phyloP scores from a whole-genome alignment of 2,888 invertebrate species.

The Luffia ferchaultella region DNA sequence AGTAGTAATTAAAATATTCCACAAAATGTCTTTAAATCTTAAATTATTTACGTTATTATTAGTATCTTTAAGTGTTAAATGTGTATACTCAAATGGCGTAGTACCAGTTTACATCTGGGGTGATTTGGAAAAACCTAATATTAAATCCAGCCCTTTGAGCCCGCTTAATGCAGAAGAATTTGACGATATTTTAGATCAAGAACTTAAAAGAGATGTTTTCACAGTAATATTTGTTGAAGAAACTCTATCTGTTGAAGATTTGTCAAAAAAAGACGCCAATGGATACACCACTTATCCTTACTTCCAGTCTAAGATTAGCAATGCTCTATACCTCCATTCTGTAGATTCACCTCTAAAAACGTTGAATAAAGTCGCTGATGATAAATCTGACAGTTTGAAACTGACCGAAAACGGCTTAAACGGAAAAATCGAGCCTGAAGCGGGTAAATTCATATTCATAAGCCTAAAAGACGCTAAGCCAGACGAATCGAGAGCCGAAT shows the following conservation, averaged over 20 bases:
- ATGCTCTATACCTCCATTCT: constrained; percentile 64
- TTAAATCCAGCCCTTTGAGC: constrained; percentile 34
- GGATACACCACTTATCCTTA: constrained; percentile 42
- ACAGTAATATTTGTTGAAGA: constrained; percentile 61
- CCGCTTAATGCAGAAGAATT: constrained; percentile 37
- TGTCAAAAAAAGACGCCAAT: constrained; percentile 50
- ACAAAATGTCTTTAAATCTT: constrained; percentile 55
- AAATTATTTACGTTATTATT: constrained; percentile 46
- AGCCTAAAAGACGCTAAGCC: constrained; percentile 66
- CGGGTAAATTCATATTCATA: constrained; percentile 61
- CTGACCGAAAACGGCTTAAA: constrained; percentile 44
- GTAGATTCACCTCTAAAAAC: constrained; percentile 68
- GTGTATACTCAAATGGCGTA: constrained; percentile 28
- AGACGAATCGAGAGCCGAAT: constrained; percentile 56
- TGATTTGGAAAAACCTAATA: constrained; percentile 28
- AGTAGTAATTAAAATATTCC: constrained; percentile 24
- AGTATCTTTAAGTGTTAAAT: constrained; percentile 31
- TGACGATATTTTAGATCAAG: constrained; percentile 32
- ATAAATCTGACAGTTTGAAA: constrained; percentile 34
- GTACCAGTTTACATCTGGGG: constrained; percentile 71
- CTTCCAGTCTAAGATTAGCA: constrained; percentile 32
- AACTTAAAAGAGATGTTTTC: constrained; percentile 37
- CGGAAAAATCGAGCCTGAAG: constrained; percentile 37
- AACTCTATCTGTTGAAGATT: constrained; percentile 67
- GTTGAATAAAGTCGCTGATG: constrained; percentile 54